Evolutionary conservation across 2,888 invertebrate species (phyloP).

Genomic region (Hylaea fasciaria): DNA sequence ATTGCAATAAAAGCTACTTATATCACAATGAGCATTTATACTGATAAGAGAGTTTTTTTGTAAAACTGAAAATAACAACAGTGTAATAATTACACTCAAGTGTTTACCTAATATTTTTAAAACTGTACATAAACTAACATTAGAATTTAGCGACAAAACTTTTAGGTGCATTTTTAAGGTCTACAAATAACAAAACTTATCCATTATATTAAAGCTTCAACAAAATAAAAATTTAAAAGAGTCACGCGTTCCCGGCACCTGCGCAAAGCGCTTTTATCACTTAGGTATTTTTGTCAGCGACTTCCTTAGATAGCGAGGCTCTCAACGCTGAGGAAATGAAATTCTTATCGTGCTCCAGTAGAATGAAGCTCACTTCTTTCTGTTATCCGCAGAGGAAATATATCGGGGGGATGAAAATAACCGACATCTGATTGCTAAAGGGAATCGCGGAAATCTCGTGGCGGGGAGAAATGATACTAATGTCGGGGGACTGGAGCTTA

Average conservation of each 20-base stretch:
- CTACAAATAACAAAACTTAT: neutral
- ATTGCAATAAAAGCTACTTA: too few relatives aligned
- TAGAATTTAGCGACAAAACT: neutral
- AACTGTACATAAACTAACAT: neutral
- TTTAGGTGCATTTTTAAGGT: neutral
- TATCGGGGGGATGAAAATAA: constrained; percentile 62
- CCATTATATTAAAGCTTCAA: neutral
- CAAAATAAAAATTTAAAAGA: constrained; percentile 28
- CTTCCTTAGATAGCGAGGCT: constrained; percentile 81
- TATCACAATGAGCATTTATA: too few relatives aligned
- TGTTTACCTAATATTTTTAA: too few relatives aligned
- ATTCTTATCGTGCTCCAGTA: constrained; percentile 82
- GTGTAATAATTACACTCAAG: too few relatives aligned
- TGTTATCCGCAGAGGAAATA: constrained; percentile 81
- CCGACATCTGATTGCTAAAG: constrained; percentile 73
- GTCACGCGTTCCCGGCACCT: constrained; percentile 55
- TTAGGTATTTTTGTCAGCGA: constrained; percentile 81
- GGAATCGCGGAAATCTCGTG: constrained; percentile 68
- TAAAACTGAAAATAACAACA: too few relatives aligned
- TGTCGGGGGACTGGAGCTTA: constrained; percentile 50
- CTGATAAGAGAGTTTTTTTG: too few relatives aligned
- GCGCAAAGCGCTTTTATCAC: constrained; percentile 79
- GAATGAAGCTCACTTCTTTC: constrained; percentile 78
- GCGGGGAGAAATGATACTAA: constrained; percentile 58
- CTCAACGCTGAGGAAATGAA: constrained; percentile 82